These are phyloP conservation scores for Dorcus parallelipipedus DNA, from an alignment of 2,888 invertebrate genomes.

Conservation along the genomic window DNA sequence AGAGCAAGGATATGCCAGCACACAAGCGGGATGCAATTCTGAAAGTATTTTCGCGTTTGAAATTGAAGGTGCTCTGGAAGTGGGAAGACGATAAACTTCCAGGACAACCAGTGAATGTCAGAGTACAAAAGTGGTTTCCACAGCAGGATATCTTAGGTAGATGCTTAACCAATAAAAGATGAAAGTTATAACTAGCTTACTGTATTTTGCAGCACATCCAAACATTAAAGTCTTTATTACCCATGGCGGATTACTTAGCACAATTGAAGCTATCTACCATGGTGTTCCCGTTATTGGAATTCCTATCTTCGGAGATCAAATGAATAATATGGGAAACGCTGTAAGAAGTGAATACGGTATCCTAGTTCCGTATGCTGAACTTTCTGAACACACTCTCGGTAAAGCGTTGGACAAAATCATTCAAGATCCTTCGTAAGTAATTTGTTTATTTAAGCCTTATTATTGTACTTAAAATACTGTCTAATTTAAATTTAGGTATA, in stretches of 20 bases:
- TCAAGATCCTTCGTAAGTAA: slow-evolving; percentile 20
- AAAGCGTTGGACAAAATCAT: slow-evolving; percentile 21
- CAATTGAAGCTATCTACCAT: slow-evolving; percentile 24
- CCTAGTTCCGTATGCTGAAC: slow-evolving; percentile 17
- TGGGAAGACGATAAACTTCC: slow-evolving; percentile 49
- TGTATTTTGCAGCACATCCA: slow-evolving; percentile 20
- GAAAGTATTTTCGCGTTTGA: slow-evolving; percentile 56
- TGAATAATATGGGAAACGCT: slow-evolving; percentile 19
- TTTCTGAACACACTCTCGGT: slow-evolving; percentile 21
- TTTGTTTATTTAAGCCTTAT: neutral
- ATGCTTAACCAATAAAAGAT: neutral
- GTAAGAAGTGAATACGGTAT: slow-evolving; percentile 21
- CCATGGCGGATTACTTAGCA: slow-evolving; percentile 29
- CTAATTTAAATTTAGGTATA: slow-evolving; percentile 3
- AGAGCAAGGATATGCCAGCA: slow-evolving; percentile 54
- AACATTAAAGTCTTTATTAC: slow-evolving; percentile 29
- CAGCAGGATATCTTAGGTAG: slow-evolving; percentile 39
- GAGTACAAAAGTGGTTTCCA: slow-evolving; percentile 47
- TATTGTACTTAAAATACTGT: neutral
- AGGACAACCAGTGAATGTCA: slow-evolving; percentile 46
- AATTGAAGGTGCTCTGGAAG: slow-evolving; percentile 54
- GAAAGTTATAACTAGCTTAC: no score
- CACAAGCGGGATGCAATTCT: slow-evolving; percentile 54
- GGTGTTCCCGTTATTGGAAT: slow-evolving; percentile 26
- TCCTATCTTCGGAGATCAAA: slow-evolving; percentile 28